Evolutionary conservation across 2,113 vertebrate genomes (phyloP), one percentile per base, ranked within the genome.

Genomic region (Neogobius melanostomus): DNA sequence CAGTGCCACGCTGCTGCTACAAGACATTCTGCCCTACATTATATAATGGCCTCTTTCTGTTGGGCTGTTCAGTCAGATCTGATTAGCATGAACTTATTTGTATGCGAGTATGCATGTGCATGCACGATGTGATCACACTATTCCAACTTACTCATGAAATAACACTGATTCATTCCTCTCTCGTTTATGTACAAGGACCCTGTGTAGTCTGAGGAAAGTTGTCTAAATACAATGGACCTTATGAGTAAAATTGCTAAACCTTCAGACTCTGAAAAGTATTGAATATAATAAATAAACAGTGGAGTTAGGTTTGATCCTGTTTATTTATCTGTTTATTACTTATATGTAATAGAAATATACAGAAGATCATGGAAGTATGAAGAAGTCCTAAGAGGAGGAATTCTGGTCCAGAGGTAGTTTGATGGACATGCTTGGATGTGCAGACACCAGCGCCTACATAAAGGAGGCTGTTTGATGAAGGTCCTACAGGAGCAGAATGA

Each of bases 31-130:
- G 75, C 70, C 52, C 62, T 54, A 79, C 1, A 42, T 82, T 80
- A 76, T 86, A 83, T 84, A 88, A 82, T 68, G 64, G 49, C 15
- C 71, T 81, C 71, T 79, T 82, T 83, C 69, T 76, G 44, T 70
- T 15, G 54, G 73, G 66, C 56, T 12, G 69, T 67, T 72, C 47
- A 53, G 74, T 84, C 80, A 83, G 71, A 76, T 72, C 56, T 76
- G 65, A 85, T 84, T 82, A 74, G 67, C 16, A 28, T 72, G 49
- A 21, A 57, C 43, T 21, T 47, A 21, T 77, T 72, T 48, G 51
- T 1, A 6, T 15, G 50, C 66, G 28, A 6, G 64, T 21, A 67
- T 70, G 70, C 7, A 15, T 72, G 50, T 67, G 47, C 49, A 45
- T 51, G 68, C 47, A 45, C 11, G 53, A 65, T 1, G 21, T 56